phyloP scores from a whole-genome alignment of 2,113 vertebrate species.

The Cynocephalus volans region DNA sequence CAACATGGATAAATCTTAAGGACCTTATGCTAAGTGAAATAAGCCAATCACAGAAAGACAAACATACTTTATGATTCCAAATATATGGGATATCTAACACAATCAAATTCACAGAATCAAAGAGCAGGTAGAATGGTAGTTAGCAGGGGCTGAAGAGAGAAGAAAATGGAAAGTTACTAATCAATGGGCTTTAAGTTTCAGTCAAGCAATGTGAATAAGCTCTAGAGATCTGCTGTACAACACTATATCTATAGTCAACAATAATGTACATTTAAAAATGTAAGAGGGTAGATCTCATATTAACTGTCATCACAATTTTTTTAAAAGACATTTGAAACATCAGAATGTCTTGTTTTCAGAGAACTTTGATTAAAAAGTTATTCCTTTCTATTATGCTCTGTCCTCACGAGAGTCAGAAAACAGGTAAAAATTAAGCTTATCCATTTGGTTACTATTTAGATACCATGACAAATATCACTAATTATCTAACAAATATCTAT shows the following conservation, averaged over 20 bases:
- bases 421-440: background rate
- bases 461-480: background rate
- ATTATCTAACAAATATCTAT: background rate
- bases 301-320: background rate
- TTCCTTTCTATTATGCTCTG: constrained; percentile 33
- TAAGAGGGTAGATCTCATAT: background rate
- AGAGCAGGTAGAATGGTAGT: background rate
- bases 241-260: background rate
- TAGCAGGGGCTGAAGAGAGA: background rate
- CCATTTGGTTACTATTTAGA: constrained; percentile 4
- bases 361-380: constrained; percentile 29
- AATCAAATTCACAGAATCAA: background rate
- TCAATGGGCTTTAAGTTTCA: background rate
- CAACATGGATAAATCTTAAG: background rate
- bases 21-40: background rate
- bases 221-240: background rate
- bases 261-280: background rate
- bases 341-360: constrained; percentile 52
- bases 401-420: constrained; percentile 34
- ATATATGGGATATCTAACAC: background rate
- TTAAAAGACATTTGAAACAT: constrained; percentile 1
- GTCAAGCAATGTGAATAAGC: background rate
- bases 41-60: background rate
- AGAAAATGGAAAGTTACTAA: background rate
- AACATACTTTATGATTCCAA: background rate